Evolutionary conservation across 2,888 invertebrate genomes (phyloP).

Genomic region (Steinernema carpocapsae): DNA sequence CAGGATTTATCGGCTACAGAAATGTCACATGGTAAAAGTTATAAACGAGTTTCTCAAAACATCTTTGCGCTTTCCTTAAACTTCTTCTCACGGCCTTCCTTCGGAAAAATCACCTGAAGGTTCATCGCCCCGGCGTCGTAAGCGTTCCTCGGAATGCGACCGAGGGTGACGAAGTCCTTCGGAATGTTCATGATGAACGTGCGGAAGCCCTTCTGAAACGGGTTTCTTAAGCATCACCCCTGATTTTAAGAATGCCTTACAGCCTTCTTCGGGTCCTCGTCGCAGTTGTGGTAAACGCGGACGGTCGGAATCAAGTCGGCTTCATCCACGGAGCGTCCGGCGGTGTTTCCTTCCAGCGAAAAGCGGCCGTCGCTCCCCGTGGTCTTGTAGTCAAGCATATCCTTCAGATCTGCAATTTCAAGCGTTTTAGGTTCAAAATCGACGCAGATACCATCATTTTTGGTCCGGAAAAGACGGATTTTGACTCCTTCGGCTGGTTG

Average conservation of each 20-base stretch:
- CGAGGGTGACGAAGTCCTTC: conserved; percentile 26
- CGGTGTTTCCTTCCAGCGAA: conserved; percentile 24
- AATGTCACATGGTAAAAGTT: no score
- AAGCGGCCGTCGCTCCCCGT: conserved; percentile 19
- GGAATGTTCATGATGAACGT: conserved; percentile 32
- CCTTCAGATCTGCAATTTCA: conserved; percentile 5
- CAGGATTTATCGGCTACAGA: no score
- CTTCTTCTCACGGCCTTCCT: conserved; percentile 25
- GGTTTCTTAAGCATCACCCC: no score
- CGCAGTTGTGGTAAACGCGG: conserved; percentile 30
- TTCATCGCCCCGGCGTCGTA: conserved; percentile 19
- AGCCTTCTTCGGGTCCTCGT: conserved; percentile 27
- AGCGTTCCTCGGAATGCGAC: conserved; percentile 20
- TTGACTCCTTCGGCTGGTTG: conserved; percentile 13
- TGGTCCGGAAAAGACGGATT: conserved; percentile 26
- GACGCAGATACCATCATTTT: background rate
- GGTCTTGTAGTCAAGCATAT: conserved; percentile 19
- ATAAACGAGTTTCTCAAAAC: no score
- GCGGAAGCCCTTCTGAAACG: conserved; percentile 22
- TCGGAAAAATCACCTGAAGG: conserved; percentile 29
- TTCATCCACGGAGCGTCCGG: background rate
- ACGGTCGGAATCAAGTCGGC: conserved; percentile 16
- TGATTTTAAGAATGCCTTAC: background rate
- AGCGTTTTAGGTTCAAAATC: no score
- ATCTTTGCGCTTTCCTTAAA: background rate